phyloP scores from a whole-genome alignment of 92 coral and sea anemone species.

The Epizoanthus illoricatus region DNA sequence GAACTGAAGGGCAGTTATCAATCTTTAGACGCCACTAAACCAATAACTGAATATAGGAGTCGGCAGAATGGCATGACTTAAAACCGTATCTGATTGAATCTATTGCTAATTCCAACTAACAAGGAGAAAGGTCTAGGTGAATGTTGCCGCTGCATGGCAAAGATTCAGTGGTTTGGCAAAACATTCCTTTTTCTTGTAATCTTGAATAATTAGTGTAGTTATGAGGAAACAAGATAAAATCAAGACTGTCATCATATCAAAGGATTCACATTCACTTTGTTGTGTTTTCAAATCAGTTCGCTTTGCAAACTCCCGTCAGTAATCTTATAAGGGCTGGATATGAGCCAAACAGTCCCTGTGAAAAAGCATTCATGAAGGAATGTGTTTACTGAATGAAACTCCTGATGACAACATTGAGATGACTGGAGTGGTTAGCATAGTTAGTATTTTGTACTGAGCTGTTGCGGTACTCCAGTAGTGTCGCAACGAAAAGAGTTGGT shows the following conservation, averaged over 20 bases:
- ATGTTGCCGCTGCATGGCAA: not conserved
- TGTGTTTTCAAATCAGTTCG: slow-evolving; percentile 7
- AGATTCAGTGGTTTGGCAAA: slow-evolving; percentile 8
- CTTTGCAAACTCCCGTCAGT: slow-evolving; percentile 1
- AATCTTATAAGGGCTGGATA: slow-evolving; percentile 29
- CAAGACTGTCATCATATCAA: not conserved
- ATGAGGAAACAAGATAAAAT: slow-evolving; percentile 10
- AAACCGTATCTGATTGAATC: too few relatives aligned
- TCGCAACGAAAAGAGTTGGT: too few relatives aligned
- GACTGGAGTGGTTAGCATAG: not conserved
- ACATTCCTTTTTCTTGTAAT: not conserved
- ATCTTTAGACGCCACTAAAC: too few relatives aligned
- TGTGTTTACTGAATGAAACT: slow-evolving; percentile 15
- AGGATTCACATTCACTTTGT: not conserved
- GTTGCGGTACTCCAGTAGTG: not conserved
- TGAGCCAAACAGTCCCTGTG: not conserved
- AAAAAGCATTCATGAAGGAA: slow-evolving; percentile 22
- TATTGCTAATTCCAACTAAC: too few relatives aligned
- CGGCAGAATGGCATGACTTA: too few relatives aligned
- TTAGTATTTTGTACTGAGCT: not conserved
- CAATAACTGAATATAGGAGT: too few relatives aligned
- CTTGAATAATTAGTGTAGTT: slow-evolving; percentile 5
- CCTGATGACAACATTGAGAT: not conserved
- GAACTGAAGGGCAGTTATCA: too few relatives aligned
- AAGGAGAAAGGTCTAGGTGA: slow-evolving; percentile 1